phyloP scores from a whole-genome alignment of 2,888 invertebrate species.

The Diadegma fenestrale region DNA sequence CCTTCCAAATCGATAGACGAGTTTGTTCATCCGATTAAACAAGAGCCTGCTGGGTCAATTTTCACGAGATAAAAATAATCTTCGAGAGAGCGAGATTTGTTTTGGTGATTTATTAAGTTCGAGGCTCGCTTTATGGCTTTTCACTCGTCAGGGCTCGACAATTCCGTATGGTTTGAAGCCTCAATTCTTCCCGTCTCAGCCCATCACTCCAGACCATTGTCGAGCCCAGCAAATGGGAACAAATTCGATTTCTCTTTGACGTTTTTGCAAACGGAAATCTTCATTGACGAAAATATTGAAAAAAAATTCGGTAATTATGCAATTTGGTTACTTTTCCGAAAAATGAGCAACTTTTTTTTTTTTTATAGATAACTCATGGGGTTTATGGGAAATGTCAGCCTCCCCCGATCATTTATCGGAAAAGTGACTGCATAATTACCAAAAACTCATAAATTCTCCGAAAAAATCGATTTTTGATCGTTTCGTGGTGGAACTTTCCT shows the following conservation, averaged over 20 bases:
- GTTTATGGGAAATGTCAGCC: too few species aligned
- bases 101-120: not conserved
- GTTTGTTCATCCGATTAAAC: not conserved
- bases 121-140: not conserved
- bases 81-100: not conserved
- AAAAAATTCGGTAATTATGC: too few species aligned
- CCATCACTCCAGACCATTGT: not conserved
- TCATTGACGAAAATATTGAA: not conserved
- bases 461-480: not conserved
- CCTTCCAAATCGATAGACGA: not conserved
- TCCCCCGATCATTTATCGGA: too few species aligned
- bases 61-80: slow-evolving; percentile 1
- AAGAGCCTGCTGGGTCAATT: slow-evolving; percentile 3
- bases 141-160: not conserved
- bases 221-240: not conserved
- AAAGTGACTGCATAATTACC: too few species aligned
- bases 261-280: not conserved
- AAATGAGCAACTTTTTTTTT: too few species aligned
- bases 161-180: not conserved
- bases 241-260: not conserved
- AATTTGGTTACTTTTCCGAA: too few species aligned
- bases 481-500: not conserved
- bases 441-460: not conserved
- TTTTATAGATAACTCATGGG: too few species aligned
- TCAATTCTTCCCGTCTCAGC: not conserved